Evolutionary conservation across 2,113 vertebrate genomes (phyloP), one percentile per base, ranked within the genome.

Genomic region (Chrysochloris asiatica): DNA sequence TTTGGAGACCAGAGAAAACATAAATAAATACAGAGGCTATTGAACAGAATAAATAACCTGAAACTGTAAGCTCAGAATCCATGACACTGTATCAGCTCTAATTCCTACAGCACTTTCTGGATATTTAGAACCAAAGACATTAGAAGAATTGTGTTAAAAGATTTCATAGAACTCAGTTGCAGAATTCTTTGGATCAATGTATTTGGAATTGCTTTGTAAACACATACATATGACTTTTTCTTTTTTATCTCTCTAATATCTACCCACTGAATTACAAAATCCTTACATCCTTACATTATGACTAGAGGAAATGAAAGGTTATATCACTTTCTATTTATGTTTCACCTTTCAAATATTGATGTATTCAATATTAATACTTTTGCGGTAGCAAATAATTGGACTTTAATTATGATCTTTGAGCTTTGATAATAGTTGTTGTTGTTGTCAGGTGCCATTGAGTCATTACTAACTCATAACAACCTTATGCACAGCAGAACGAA

Each of bases 11-110:
- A 90, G 61, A 92, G 56, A 81, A 92, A 86, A 77, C 67, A 86
- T 92, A 89, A 95, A 93, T 92, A 95, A 94, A 93, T 67, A 86
- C 10, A 48, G 19, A 86, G 36, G 48, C 69, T 89, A 71, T 16
- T 50, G 88, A 88, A 73, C 52, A 93, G 95, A 95, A 95, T 95
- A 94, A 67, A 95, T 93, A 92, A 87, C 4, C 71, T 69, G 83
- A 75, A 71, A 84, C 48, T 41, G 48, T 33, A 81, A 63, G 72
- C 92, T 89, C 12, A 24, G 48, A 81, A 86, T 83, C 52, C 54
- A 56, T 36, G 77, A 75, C 77, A 92, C 38, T 71, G 88, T 80
- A 76, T 90, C 79, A 83, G 54, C 30, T 90, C 2, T 78, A 92
- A 92, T 95, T 86, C 91, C 65, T 41, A 6, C 67, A 65, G 90